Conservation (phyloP, 1,140 invertebrate genomes). For the Brachionus rubens region DNA sequence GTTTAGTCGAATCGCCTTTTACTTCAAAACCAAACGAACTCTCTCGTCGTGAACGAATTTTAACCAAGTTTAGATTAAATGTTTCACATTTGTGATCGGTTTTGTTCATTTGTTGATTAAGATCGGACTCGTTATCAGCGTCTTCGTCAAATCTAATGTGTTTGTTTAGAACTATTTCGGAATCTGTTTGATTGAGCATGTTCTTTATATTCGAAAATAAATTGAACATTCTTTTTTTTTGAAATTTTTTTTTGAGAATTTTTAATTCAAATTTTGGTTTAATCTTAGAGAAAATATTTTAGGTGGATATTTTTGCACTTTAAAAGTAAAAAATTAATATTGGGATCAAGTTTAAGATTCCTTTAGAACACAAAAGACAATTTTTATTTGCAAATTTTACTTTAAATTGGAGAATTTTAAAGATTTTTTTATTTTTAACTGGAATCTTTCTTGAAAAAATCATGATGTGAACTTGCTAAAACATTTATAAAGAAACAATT, state of each 20-base stretch:
- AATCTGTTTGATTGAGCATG: not conserved
- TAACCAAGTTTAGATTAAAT: constrained; percentile 23
- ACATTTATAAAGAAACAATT: too few species aligned
- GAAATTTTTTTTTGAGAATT: not conserved
- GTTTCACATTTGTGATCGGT: not conserved
- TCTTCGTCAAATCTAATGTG: constrained; percentile 36
- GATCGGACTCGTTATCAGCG: not conserved
- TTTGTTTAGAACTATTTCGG: not conserved
- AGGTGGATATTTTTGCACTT: too few species aligned
- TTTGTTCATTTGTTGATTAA: not conserved
- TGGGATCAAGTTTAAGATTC: not conserved
- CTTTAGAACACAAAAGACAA: not conserved
- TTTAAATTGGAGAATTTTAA: not conserved
- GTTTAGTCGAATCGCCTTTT: not conserved
- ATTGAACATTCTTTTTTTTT: constrained; percentile 20
- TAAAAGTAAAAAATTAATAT: not conserved
- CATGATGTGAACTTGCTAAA: too few species aligned
- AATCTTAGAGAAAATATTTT: too few species aligned
- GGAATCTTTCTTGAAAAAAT: too few species aligned
- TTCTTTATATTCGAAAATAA: constrained; percentile 15
- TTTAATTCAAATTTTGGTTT: not conserved
- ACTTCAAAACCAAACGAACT: constrained; percentile 29
- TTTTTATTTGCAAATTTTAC: not conserved
- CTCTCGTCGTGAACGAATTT: not conserved
- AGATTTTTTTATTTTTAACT: not conserved